Conservation (phyloP, 2,888 invertebrate species). For the Leptarthrus brevirostris region DNA sequence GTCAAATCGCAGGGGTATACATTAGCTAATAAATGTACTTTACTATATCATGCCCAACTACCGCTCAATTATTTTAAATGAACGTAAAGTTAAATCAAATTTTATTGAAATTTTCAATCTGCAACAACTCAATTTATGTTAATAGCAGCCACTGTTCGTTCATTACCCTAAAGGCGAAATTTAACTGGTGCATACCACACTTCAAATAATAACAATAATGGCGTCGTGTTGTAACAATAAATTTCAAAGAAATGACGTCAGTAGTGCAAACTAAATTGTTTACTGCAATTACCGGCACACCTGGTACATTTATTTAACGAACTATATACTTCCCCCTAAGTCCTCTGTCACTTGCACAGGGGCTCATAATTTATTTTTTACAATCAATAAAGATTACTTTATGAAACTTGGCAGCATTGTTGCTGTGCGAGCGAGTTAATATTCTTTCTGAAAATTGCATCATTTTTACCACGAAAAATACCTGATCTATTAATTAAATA, state of each 20-base stretch:
- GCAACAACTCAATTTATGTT: too few species aligned
- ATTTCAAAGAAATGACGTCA: slow-evolving; percentile 33
- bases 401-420: background rate
- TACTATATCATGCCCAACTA: too few species aligned
- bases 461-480: slow-evolving; percentile 1
- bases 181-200: too few species aligned
- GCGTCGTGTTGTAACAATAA: slow-evolving; percentile 13
- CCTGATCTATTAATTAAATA: background rate
- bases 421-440: background rate
- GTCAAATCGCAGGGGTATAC: too few species aligned
- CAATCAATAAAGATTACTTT: background rate
- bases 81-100: too few species aligned
- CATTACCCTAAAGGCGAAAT: too few species aligned
- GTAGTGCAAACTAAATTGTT: background rate
- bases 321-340: background rate
- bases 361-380: slow-evolving; percentile 19
- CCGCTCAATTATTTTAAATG: too few species aligned
- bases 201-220: background rate
- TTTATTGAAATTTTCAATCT: too few species aligned
- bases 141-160: too few species aligned
- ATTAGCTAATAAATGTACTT: too few species aligned
- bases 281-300: slow-evolving; percentile 29
- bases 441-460: background rate
- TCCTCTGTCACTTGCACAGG: background rate
- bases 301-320: slow-evolving; percentile 14